Evolutionary conservation across 2,797 vertebrate species (phyloP).

Genomic region (Enteromius mattozi): DNA sequence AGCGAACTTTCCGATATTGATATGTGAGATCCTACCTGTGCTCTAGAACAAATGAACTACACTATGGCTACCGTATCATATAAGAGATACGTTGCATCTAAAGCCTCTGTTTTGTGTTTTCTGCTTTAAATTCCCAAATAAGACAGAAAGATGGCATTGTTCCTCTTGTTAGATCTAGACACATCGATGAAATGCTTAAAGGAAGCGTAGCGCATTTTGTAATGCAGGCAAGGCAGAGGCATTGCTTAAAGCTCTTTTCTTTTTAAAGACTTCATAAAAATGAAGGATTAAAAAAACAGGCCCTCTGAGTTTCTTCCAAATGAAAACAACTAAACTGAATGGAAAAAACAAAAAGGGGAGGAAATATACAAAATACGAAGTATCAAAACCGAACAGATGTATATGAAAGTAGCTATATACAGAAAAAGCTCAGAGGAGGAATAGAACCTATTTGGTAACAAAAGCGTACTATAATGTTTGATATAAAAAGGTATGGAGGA

Average conservation of each 20-base stretch:
- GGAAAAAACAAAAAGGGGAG: constrained; percentile 61
- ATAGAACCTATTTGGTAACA: constrained; percentile 99
- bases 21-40: constrained; percentile 72
- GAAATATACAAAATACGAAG: constrained; percentile 73
- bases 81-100: constrained; percentile 64
- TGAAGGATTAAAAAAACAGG: constrained; percentile 89
- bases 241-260: constrained; percentile 97
- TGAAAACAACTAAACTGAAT: constrained; percentile 74
- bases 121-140: constrained; percentile 46
- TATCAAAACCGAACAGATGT: constrained; percentile 66
- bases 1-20: constrained; percentile 62
- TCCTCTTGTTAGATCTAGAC: constrained; percentile 34
- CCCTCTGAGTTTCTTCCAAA: constrained; percentile 92
- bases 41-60: constrained; percentile 71
- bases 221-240: constrained; percentile 99
- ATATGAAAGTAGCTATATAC: constrained; percentile 83
- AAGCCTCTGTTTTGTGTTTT: constrained; percentile 64
- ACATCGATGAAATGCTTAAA: constrained; percentile 54
- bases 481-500: constrained; percentile 90
- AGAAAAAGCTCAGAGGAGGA: constrained; percentile 88
- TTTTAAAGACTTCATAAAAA: constrained; percentile 97
- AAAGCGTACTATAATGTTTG: constrained; percentile 95
- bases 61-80: constrained; percentile 73
- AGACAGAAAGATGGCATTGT: constrained; percentile 39
- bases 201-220: constrained; percentile 83